phyloP scores from a whole-genome alignment of 2,113 vertebrate genomes.

The Protomyctophum bolini region DNA sequence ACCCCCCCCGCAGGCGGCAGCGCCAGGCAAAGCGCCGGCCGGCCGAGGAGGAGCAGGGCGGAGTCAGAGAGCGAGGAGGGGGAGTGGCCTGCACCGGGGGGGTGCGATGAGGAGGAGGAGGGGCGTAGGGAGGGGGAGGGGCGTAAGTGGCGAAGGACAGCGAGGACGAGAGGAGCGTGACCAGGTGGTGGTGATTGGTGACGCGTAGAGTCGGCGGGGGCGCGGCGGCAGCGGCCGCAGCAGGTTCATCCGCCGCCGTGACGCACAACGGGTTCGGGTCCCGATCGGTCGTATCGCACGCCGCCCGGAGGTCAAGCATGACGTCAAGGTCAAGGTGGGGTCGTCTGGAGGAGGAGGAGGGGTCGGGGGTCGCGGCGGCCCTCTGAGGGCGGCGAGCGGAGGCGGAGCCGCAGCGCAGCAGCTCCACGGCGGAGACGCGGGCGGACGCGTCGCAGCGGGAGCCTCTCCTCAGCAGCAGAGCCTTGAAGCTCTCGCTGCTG shows the following conservation, averaged over 20 bases:
- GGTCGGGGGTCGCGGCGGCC: constrained; percentile 36
- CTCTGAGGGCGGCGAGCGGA: constrained; percentile 81
- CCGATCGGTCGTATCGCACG: not conserved
- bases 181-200: constrained; percentile 67
- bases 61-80: constrained; percentile 85
- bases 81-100: too few species aligned
- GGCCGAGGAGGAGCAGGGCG: constrained; percentile 81
- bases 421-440: constrained; percentile 89
- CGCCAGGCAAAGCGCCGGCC: constrained; percentile 87
- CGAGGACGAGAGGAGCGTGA: constrained; percentile 73
- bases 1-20: constrained; percentile 81
- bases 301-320: not conserved
- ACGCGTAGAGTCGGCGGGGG: too few species aligned
- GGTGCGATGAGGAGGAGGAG: constrained; percentile 61
- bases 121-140: constrained; percentile 72
- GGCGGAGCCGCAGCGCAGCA: constrained; percentile 80
- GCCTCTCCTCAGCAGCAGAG: constrained; percentile 90
- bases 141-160: constrained; percentile 47
- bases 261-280: not conserved
- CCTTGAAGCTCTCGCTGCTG: constrained; percentile 92
- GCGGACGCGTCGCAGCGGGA: constrained; percentile 81
- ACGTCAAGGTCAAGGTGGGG: constrained; percentile 40
- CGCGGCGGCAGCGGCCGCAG: too few species aligned
- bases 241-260: constrained; percentile 11
- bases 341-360: not conserved